These are phyloP conservation scores for Nebria brevicollis DNA, from an alignment of 2,888 invertebrate species.

Conservation along the genomic window DNA sequence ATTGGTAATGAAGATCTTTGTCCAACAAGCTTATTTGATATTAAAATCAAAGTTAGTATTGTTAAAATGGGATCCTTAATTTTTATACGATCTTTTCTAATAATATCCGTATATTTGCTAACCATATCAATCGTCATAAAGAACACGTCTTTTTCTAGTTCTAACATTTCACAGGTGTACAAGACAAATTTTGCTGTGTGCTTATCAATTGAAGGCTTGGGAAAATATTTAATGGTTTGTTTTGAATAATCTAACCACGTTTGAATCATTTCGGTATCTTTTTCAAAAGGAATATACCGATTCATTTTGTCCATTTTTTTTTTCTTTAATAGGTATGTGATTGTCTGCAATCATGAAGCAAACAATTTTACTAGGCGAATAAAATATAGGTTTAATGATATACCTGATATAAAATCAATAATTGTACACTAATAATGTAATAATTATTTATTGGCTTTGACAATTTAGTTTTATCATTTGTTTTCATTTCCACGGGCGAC, in stretches of 20 bases:
- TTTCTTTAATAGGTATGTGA: too few species aligned
- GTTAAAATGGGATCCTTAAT: slow-evolving; percentile 54
- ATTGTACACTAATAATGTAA: neutral
- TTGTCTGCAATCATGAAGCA: too few species aligned
- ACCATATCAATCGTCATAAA: slow-evolving; percentile 56
- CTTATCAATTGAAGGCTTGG: slow-evolving; percentile 20
- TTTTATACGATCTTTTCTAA: slow-evolving; percentile 50
- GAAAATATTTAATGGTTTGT: slow-evolving; percentile 47
- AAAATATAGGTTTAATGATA: too few species aligned
- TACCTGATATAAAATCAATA: too few species aligned
- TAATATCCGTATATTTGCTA: slow-evolving; percentile 54
- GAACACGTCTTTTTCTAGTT: slow-evolving; percentile 57
- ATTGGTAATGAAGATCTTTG: slow-evolving; percentile 54
- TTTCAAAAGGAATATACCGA: neutral
- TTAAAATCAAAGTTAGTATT: slow-evolving; percentile 53
- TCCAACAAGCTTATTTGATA: slow-evolving; percentile 56
- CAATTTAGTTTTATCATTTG: neutral
- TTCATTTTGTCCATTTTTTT: neutral
- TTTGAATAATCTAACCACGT: slow-evolving; percentile 53
- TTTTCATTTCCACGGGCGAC: neutral
- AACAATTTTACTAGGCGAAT: too few species aligned
- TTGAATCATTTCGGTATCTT: slow-evolving; percentile 15
- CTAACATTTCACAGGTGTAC: slow-evolving; percentile 53
- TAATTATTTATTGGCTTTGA: neutral
- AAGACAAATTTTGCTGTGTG: slow-evolving; percentile 32